Evolutionary conservation across 2,113 vertebrate genomes (phyloP).

Genomic region (Daboia siamensis): DNA sequence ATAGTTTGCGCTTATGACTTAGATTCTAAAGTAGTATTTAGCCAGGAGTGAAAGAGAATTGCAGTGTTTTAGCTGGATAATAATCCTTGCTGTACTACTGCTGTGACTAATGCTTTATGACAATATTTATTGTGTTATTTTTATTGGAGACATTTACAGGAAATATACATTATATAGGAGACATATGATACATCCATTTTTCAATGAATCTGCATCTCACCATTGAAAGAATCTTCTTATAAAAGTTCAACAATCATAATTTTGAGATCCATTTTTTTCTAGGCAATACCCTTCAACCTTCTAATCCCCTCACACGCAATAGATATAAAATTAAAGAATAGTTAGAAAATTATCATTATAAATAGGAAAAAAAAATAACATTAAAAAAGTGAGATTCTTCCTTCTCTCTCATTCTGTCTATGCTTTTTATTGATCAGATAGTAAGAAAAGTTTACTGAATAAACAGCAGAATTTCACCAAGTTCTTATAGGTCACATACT

Average conservation of each 20-base stretch:
- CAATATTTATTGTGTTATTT: neutral
- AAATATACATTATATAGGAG: neutral
- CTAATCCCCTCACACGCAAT: neutral
- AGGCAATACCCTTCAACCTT: neutral
- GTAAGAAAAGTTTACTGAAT: neutral
- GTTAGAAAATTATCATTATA: neutral
- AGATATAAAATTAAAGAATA: neutral
- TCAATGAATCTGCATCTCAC: neutral
- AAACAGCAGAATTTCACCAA: neutral
- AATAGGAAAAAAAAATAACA: neutral
- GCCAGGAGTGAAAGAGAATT: no score
- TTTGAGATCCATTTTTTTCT: neutral
- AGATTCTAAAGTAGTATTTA: neutral
- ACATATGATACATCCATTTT: neutral
- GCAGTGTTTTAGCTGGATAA: neutral
- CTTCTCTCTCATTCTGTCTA: neutral
- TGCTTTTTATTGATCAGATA: neutral
- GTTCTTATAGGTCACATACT: neutral
- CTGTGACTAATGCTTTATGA: neutral
- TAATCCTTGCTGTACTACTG: neutral
- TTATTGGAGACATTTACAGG: neutral
- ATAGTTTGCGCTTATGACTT: neutral
- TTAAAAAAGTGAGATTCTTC: neutral
- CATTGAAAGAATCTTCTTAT: neutral
- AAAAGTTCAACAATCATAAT: neutral